A percentile compares a stretch with the other conserved stretches of the same genome.
phyloP scores from a whole-genome alignment of 1,140 invertebrate genomes.

The Acromyrmex charruanus region DNA sequence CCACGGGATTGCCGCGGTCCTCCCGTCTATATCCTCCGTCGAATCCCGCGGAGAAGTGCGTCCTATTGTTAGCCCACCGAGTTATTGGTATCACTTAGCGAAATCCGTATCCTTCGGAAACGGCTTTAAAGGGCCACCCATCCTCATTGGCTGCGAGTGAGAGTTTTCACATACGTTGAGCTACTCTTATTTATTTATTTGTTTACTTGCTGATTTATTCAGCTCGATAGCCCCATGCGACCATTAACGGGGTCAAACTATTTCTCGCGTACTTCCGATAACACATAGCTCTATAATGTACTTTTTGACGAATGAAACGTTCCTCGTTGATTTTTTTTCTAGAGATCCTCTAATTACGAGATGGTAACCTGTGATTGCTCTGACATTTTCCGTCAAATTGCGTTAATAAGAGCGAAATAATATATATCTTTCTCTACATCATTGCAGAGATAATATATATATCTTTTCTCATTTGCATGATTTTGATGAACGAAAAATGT shows the following conservation, averaged over 20 bases:
- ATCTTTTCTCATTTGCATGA: too few species aligned
- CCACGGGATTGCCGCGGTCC: slow-evolving; percentile 75
- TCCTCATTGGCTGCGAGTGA: not conserved
- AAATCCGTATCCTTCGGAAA: slow-evolving; percentile 74
- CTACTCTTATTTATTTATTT: slow-evolving; percentile 33
- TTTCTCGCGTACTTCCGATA: not conserved
- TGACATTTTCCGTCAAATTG: too few species aligned
- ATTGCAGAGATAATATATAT: too few species aligned
- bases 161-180: slow-evolving; percentile 16
- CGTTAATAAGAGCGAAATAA: too few species aligned
- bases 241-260: not conserved
- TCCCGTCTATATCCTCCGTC: slow-evolving; percentile 68
- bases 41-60: slow-evolving; percentile 70
- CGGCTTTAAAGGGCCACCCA: slow-evolving; percentile 69
- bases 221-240: not conserved
- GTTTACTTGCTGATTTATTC: slow-evolving; percentile 10
- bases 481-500: too few species aligned
- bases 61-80: slow-evolving; percentile 75
- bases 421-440: too few species aligned
- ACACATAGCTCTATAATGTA: not conserved
- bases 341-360: too few species aligned
- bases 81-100: slow-evolving; percentile 80
- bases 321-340: not conserved
- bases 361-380: too few species aligned
- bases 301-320: not conserved